Evolutionary conservation across 2,113 vertebrate genomes (phyloP).

Genomic region (Xerus inauris): DNA sequence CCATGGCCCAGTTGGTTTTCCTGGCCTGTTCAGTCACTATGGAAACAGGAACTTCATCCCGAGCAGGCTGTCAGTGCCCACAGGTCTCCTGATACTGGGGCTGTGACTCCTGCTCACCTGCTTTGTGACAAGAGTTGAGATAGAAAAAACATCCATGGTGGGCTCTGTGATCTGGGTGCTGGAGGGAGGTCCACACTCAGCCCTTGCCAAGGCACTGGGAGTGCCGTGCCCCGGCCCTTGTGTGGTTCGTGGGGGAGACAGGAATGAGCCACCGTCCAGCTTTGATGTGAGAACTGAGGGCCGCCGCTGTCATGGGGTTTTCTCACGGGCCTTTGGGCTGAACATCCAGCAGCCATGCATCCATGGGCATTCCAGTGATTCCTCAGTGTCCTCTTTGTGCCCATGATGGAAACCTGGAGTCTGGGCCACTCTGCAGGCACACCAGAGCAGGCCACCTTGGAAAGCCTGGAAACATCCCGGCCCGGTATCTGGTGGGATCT

Average conservation of each 20-base stretch:
- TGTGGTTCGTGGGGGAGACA: background rate
- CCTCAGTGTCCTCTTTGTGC: fast-evolving
- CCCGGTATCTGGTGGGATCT: background rate
- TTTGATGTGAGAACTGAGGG: background rate
- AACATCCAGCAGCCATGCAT: background rate
- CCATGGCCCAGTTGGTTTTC: background rate
- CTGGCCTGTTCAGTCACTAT: background rate
- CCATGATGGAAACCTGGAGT: fast-evolving
- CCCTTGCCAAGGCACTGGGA: background rate
- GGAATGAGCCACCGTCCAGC: background rate
- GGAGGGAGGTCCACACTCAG: fast-evolving
- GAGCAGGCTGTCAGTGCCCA: background rate
- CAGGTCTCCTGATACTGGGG: background rate
- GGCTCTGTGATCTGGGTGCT: fast-evolving
- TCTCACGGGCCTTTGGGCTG: fast-evolving
- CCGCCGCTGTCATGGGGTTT: fast-evolving
- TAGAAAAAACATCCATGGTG: background rate
- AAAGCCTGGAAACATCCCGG: fast-evolving
- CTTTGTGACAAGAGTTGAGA: background rate
- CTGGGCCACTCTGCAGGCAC: background rate
- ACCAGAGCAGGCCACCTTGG: fast-evolving
- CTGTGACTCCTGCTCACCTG: background rate
- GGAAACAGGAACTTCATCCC: background rate
- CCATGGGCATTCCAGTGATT: background rate
- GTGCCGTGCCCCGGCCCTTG: fast-evolving